Evolutionary conservation across 2,888 invertebrate species (phyloP), one percentile per base, ranked within the genome.

Genomic region (Tachina lurida): DNA sequence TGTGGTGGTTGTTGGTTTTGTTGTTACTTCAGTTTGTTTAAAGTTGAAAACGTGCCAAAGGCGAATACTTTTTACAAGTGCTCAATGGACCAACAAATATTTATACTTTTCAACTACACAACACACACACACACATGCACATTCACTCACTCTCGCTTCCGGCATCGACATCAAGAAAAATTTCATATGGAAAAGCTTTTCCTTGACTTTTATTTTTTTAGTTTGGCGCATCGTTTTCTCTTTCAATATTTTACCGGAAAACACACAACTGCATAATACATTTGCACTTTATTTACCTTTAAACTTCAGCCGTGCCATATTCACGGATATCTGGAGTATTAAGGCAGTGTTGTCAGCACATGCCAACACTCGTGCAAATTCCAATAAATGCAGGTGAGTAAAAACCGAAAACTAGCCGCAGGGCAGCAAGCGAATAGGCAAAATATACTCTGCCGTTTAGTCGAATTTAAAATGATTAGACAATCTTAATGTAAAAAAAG

Each of bases 71-170:
- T 83, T 86, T 73, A 85, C 83, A 83, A 83, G 76, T 78, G 83
- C 83, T 86, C 86, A 86, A 86, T 83, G 79, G 83, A 76, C 86
- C 83, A 80, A 73, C 86, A 83, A 86, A 86, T 86, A 86, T 86
- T 86, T 86, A 63, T 76, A 76, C 71, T 79, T 62, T 76, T 68
- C 45, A 60, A 67, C 74, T 52, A 19, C 15, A 43, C 8, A 19
- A 52, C 15, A 45, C 67, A 60, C n/a, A 22, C 22, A 31, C 13
- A 19, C 19, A 63, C 45, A 65, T 13, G 7, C 41, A 22, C 12
- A n/a, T 9, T 10, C 47, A 49, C 41, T 43, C 49, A 31, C 39
- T 39, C 41, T 22, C 31, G 22, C 45, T 13, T 12, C 3, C 41
- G 15, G 56, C 45, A 60, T 70, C 68, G 63, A 49, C 54, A 63